Evolutionary conservation across 2,113 vertebrate genomes (phyloP), one percentile per base, ranked within the genome.

Genomic region (Eptesicus fuscus): DNA sequence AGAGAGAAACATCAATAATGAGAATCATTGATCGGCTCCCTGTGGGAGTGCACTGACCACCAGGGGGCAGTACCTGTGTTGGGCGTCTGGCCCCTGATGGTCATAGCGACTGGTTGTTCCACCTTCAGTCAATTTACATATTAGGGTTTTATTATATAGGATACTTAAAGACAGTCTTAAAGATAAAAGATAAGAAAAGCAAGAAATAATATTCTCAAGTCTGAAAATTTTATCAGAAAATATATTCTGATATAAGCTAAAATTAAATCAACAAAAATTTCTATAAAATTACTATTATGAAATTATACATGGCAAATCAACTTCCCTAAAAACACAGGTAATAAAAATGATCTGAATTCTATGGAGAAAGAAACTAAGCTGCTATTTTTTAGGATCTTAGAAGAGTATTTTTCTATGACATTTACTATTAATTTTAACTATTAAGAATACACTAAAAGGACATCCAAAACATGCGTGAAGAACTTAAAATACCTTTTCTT

Each of bases 361-460:
- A 76, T 1, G 1, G 16, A 83, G 25, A 96, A 90, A 90, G n/a
- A 95, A 77, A 67, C 3, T 78, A 59, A 90, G 49, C 42, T 91
- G 5, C 56, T 88, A 11, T 35, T 88, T 88, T 67, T 83, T 79
- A 73, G 42, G 32, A 85, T 65, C 53, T 95, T 37, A 78, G 28
- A 92, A 86, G 12, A 61, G 11, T 65, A 76, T 49, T 94, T 92
- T 90, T 37, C 44, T 56, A 56, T 53, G 56, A 59, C 61, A 65
- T 25, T 88, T 77, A 85, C 37, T 74, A 89, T 93, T 80, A 91
- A 76, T 80, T 91, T 97, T 93, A 65, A 95, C 67, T 65, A 85
- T 9, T 30, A 73, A 91, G 7, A 96, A 86, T n/a, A 59, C 77
- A 76, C n/a, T 73, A 59, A 80, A 87, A 95, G 51, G 71, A 67